Evolutionary conservation across 2,113 vertebrate species (phyloP).

Genomic region (Aldabrachelys gigantea): DNA sequence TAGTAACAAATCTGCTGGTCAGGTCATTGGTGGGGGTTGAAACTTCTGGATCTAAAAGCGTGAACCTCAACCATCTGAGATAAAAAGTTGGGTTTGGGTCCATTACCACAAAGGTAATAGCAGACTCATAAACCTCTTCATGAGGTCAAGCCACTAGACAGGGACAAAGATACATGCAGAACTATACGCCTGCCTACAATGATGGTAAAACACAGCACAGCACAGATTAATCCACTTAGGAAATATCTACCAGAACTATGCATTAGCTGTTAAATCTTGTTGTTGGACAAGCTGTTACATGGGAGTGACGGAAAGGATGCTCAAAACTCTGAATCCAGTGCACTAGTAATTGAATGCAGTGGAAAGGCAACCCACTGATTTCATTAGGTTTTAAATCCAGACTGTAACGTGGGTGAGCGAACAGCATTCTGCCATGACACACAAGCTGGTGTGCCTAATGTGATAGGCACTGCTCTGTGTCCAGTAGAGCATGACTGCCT

Average conservation of each 20-base stretch:
- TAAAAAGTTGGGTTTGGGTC: neutral
- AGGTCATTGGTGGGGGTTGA: neutral
- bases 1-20: rapidly evolving
- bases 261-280: neutral
- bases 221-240: neutral
- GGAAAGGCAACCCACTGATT: neutral
- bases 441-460: neutral
- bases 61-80: neutral
- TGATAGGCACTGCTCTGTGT: rapidly evolving
- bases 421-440: neutral
- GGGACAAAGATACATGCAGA: neutral
- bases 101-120: neutral
- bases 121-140: neutral
- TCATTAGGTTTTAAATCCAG: neutral
- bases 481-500: rapidly evolving
- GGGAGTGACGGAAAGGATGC: neutral
- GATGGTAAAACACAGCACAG: rapidly evolving
- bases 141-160: neutral
- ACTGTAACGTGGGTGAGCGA: neutral
- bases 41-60: neutral
- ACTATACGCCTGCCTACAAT: neutral
- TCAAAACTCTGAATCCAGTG: neutral
- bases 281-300: neutral
- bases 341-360: neutral
- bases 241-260: neutral